phyloP scores from a whole-genome alignment of 2,797 vertebrate genomes.

The Glossophaga mutica region DNA sequence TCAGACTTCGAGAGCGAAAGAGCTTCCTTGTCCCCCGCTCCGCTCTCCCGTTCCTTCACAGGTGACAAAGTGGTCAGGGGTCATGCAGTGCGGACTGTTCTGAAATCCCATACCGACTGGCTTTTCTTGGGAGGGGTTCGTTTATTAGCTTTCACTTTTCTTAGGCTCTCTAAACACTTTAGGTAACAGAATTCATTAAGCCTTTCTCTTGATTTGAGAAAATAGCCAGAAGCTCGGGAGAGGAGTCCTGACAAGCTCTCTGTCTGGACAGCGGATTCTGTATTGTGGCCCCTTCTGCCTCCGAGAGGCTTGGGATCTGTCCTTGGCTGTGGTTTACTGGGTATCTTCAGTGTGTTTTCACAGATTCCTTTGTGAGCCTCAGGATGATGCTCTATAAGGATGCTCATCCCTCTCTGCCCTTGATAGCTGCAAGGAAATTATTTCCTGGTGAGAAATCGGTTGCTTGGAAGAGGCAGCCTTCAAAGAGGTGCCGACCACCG shows the following conservation, averaged over 20 bases:
- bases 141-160: neutral
- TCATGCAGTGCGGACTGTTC: accelerated
- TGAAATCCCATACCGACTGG: accelerated
- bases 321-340: neutral
- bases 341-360: constrained; percentile 21
- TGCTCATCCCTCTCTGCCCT: constrained; percentile 46
- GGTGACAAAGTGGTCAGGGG: neutral
- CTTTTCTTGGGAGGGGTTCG: neutral
- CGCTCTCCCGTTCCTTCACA: neutral
- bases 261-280: accelerated
- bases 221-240: neutral
- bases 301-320: neutral
- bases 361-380: constrained; percentile 48
- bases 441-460: constrained; percentile 73
- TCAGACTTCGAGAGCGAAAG: neutral
- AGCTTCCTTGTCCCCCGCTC: too few relatives aligned
- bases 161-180: neutral
- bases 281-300: neutral
- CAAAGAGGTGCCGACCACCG: constrained; percentile 53
- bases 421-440: constrained; percentile 70
- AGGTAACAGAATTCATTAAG: neutral
- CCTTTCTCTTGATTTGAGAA: neutral
- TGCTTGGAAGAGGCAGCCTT: constrained; percentile 62
- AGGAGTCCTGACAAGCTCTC: neutral
- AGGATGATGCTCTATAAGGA: constrained; percentile 46